These are phyloP conservation scores for Dendrocincla tyrannina DNA, from an alignment of 2,797 vertebrate genomes.

Conservation along the genomic window DNA sequence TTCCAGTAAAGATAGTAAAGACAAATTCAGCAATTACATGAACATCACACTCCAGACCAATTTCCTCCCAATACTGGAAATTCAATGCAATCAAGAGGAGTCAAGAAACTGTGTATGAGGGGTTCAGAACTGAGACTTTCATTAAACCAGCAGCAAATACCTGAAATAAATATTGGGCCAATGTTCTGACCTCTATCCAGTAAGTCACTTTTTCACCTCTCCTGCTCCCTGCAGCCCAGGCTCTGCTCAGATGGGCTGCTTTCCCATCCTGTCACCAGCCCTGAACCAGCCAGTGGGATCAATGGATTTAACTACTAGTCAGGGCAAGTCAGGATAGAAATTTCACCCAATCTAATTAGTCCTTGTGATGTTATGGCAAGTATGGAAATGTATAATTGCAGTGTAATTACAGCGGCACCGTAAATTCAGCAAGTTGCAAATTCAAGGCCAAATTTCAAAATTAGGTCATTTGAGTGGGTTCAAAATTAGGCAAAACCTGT, in stretches of 20 bases:
- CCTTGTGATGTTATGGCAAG: constrained; percentile 40
- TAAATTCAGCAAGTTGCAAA: constrained; percentile 30
- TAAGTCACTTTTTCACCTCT: not conserved
- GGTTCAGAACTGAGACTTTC: not conserved
- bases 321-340: constrained; percentile 26
- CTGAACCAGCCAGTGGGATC: not conserved
- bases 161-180: not conserved
- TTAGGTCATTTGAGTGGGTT: constrained; percentile 1
- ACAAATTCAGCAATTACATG: not conserved
- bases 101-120: not conserved
- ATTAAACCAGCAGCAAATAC: not conserved
- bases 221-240: not conserved
- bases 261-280: not conserved
- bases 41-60: not conserved
- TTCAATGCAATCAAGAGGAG: not conserved
- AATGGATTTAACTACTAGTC: constrained; percentile 18
- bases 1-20: constrained; percentile 3
- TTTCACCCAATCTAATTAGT: constrained; percentile 32
- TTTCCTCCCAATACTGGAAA: constrained; percentile 4
- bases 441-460: constrained; percentile 63
- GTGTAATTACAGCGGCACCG: constrained; percentile 13
- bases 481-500: constrained; percentile 51
- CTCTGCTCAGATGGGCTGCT: not conserved
- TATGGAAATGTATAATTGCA: constrained; percentile 54
- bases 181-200: not conserved